These are phyloP conservation scores for Poecilia gillii DNA, from an alignment of 2,797 vertebrate species.

Conservation along the genomic window DNA sequence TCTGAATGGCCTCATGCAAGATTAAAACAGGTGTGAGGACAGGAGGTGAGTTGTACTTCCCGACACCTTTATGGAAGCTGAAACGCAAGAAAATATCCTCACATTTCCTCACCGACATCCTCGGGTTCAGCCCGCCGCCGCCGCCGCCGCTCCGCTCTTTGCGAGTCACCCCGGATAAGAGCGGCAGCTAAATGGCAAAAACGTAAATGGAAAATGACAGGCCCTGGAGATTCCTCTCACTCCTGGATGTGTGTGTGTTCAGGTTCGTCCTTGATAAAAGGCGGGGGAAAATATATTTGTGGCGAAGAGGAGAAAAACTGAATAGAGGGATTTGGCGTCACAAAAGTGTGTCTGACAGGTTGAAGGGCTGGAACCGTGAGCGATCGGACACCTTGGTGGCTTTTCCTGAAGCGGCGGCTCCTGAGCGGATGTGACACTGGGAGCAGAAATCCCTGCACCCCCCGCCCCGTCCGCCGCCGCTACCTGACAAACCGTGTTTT, in stretches of 20 bases:
- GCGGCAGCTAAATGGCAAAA: slow-evolving; percentile 66
- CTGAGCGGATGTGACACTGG: slow-evolving; percentile 39
- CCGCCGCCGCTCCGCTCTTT: slow-evolving; percentile 29
- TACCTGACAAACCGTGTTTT: neutral
- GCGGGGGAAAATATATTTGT: slow-evolving; percentile 63
- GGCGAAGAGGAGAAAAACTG: slow-evolving; percentile 63
- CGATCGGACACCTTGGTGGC: slow-evolving; percentile 72
- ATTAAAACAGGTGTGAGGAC: slow-evolving; percentile 42
- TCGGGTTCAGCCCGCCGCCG: slow-evolving; percentile 42
- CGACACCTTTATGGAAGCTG: slow-evolving; percentile 1
- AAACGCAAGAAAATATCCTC: slow-evolving; percentile 14
- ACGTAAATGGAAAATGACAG: slow-evolving; percentile 72
- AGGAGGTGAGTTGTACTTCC: slow-evolving; percentile 16
- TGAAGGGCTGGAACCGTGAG: slow-evolving; percentile 70
- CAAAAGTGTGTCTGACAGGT: slow-evolving; percentile 76
- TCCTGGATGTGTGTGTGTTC: slow-evolving; percentile 62
- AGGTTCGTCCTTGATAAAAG: slow-evolving; percentile 75
- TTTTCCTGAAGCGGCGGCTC: slow-evolving; percentile 50
- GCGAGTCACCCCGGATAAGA: slow-evolving; percentile 64
- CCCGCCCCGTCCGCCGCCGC: neutral
- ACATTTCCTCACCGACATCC: slow-evolving; percentile 46
- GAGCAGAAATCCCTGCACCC: slow-evolving; percentile 3
- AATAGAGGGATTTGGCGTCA: slow-evolving; percentile 76
- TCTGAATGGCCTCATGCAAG: slow-evolving; percentile 41
- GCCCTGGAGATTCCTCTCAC: slow-evolving; percentile 72